Evolutionary conservation across 2,797 vertebrate species (phyloP), one percentile per base, ranked within the genome.

Genomic region (Syngnathus acus): DNA sequence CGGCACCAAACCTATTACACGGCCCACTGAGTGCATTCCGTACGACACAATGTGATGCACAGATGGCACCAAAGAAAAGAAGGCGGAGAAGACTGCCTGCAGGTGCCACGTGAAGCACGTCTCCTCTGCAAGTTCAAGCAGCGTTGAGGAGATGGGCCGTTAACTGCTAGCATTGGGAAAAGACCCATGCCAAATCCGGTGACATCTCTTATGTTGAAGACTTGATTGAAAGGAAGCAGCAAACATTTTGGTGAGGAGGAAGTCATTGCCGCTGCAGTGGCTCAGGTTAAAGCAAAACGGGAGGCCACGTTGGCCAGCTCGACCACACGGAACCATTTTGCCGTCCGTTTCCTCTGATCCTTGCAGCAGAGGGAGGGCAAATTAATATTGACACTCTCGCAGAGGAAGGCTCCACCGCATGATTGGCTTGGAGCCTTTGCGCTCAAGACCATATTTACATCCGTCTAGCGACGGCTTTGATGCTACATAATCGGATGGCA

Each of bases 11-110:
- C 69, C 71, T 65, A 82, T 82, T 80, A 79, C 70, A 65, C 54
- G 74, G 65, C 70, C 68, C 73, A 79, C 73, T 72, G 84, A 72
- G 58, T 72, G 74, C 70, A 76, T 82, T 76, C 80, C 78, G 72
- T 48, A 47, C 65, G 39, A 71, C 74, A 71, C 64, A 66, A 83
- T 72, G 69, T 78, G 69, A 68, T 64, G 69, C 69, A 69, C 66
- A 73, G 57, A 77, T 64, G 65, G 72, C 68, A 67, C 66, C 62
- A 69, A 65, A 71, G 23, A 71, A 71, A 69, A 42, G 23, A 72
- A 26, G 64, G 62, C 63, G 11, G 58, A 64, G 59, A 72, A 62
- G 45, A 58, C 76, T 72, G 50, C 66, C 67, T 65, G 42, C 58
- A 68, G 62, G 57, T 13, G 11, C 65, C 19, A 68, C 62, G 66